Conservation (phyloP, 2,797 vertebrate genomes). For the Amniataba percoides region DNA sequence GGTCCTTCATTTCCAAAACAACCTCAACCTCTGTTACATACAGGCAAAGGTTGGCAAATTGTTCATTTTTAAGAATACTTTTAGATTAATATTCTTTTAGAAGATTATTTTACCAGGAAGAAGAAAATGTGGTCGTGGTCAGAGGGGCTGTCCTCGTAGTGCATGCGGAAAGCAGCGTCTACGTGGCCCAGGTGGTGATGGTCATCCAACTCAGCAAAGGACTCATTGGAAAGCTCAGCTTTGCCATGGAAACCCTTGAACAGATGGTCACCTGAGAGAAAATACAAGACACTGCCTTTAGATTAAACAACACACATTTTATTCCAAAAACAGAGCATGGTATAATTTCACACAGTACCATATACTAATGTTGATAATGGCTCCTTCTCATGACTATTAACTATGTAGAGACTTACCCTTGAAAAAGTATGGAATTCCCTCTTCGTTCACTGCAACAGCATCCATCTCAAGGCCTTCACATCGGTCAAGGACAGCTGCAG, state of each 20-base stretch:
- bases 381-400: neutral
- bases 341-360: neutral
- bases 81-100: neutral
- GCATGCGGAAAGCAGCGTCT: constrained; percentile 87
- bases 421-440: constrained; percentile 86
- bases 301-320: neutral
- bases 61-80: neutral
- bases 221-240: constrained; percentile 70
- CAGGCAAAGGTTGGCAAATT: neutral
- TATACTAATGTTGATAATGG: too few relatives aligned
- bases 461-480: constrained; percentile 87
- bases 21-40: neutral
- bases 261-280: constrained; percentile 75
- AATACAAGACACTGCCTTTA: neutral
- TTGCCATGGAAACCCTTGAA: constrained; percentile 80
- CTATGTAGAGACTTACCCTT: constrained; percentile 77
- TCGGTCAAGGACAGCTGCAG: constrained; percentile 64
- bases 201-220: constrained; percentile 81
- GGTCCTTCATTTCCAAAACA: neutral
- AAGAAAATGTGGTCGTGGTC: constrained; percentile 83
- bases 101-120: constrained; percentile 81
- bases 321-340: neutral
- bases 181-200: constrained; percentile 79
- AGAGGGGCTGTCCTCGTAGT: constrained; percentile 46
- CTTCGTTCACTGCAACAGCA: constrained; percentile 82